Percentiles rank a stretch among this genome's conserved stretches.
Evolutionary conservation across 2,113 vertebrate species (phyloP).

Genomic region (Tautogolabrus adspersus): DNA sequence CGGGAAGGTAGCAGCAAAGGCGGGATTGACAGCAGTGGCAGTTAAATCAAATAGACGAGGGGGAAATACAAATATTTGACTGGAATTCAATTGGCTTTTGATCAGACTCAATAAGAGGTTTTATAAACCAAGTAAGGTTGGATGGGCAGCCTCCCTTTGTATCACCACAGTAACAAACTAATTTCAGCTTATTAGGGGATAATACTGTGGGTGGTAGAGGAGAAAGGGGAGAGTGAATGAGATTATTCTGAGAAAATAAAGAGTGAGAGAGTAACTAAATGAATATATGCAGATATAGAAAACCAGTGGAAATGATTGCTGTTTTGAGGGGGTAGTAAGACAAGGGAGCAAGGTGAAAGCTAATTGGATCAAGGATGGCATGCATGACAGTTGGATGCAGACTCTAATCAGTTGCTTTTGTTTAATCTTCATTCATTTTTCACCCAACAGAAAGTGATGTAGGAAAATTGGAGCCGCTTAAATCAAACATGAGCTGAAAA

Average conservation of each 20-base stretch:
- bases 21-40: conserved; percentile 66
- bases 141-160: conserved; percentile 51
- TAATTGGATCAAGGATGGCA: conserved; percentile 59
- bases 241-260: conserved; percentile 62
- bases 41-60: conserved; percentile 76
- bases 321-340: conserved; percentile 47
- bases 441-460: conserved; percentile 16
- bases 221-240: conserved; percentile 55
- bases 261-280: conserved; percentile 62
- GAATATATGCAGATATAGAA: conserved; percentile 70
- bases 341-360: conserved; percentile 66
- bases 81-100: conserved; percentile 75
- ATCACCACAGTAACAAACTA: conserved; percentile 64
- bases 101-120: conserved; percentile 71
- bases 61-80: conserved; percentile 80
- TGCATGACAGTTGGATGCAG: conserved; percentile 48
- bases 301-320: conserved; percentile 42
- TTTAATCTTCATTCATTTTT: conserved; percentile 59
- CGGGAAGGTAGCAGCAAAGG: conserved; percentile 60
- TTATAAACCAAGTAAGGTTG: conserved; percentile 59
- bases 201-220: conserved; percentile 67
- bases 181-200: conserved; percentile 75
- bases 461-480: conserved; percentile 37
- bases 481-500: conserved; percentile 31
- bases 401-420: conserved; percentile 60